A percentile compares a stretch with the other conserved stretches of the same genome.
Evolutionary conservation across 2,797 vertebrate genomes (phyloP).

Genomic region (Echeneis naucrates): DNA sequence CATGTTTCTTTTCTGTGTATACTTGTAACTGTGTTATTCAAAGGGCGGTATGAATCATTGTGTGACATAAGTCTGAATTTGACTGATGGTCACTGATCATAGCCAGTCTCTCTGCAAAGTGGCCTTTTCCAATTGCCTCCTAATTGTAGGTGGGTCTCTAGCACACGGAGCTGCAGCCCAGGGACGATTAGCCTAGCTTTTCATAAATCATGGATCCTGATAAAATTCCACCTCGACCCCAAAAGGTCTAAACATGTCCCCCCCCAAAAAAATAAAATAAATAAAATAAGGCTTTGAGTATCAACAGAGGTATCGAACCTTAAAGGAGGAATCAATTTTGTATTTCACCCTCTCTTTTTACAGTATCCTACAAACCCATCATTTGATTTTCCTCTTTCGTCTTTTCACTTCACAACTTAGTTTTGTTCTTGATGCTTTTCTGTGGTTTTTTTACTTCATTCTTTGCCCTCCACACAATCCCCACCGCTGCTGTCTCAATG

Average conservation of each 20-base stretch:
- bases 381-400: neutral
- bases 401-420: neutral
- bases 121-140: no score
- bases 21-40: no score
- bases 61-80: no score
- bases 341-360: neutral
- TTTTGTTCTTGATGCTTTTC: neutral
- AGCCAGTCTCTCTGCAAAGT: no score
- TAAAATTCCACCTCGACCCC: neutral
- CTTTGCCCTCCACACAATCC: constrained; percentile 1
- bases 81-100: no score
- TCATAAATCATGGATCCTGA: no score
- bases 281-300: neutral
- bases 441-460: neutral
- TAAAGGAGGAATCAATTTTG: neutral
- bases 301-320: neutral
- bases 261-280: constrained; percentile 14
- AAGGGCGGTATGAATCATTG: no score
- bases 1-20: no score
- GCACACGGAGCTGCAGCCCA: no score
- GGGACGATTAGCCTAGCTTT: no score
- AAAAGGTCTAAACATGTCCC: neutral
- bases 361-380: neutral
- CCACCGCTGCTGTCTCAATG: constrained; percentile 2
- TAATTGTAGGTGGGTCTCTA: no score